Evolutionary conservation across 1,140 invertebrate species (phyloP).

Genomic region (Apis dorsata): DNA sequence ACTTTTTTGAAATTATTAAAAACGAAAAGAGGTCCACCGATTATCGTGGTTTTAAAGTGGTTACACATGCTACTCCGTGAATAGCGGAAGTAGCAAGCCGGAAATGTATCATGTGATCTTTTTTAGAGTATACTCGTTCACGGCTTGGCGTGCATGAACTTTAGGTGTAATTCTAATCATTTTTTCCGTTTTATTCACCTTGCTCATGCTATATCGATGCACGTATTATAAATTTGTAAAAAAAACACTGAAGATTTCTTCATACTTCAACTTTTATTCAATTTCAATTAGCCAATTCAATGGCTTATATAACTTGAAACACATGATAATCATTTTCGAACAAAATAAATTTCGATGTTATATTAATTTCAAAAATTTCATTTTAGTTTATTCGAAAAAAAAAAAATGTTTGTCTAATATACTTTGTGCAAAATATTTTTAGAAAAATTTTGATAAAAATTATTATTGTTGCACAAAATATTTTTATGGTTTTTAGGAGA

Average conservation of each 20-base stretch:
- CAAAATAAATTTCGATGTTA: constrained; percentile 3
- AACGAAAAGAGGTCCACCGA: constrained; percentile 39
- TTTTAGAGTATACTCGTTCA: constrained; percentile 25
- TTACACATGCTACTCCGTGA: constrained; percentile 50
- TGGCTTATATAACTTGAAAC: constrained; percentile 8
- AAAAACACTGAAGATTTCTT: too few relatives aligned
- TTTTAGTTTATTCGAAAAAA: background rate
- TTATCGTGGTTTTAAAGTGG: constrained; percentile 48
- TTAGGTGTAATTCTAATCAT: constrained; percentile 15
- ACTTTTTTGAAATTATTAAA: constrained; percentile 6
- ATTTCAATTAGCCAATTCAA: constrained; percentile 16
- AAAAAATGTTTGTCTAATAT: background rate
- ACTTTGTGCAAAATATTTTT: background rate
- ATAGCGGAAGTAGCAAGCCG: constrained; percentile 56
- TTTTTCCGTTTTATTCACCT: background rate
- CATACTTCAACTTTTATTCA: background rate
- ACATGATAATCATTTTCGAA: background rate
- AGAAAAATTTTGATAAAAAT: background rate
- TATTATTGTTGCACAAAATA: background rate
- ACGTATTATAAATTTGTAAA: background rate
- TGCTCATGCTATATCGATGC: background rate
- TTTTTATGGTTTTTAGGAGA: background rate
- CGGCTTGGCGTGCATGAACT: background rate
- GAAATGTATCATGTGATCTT: constrained; percentile 58
- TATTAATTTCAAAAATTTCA: background rate